Evolutionary conservation across 2,113 vertebrate genomes (phyloP).

Genomic region (Chaetorhynchus papuensis): DNA sequence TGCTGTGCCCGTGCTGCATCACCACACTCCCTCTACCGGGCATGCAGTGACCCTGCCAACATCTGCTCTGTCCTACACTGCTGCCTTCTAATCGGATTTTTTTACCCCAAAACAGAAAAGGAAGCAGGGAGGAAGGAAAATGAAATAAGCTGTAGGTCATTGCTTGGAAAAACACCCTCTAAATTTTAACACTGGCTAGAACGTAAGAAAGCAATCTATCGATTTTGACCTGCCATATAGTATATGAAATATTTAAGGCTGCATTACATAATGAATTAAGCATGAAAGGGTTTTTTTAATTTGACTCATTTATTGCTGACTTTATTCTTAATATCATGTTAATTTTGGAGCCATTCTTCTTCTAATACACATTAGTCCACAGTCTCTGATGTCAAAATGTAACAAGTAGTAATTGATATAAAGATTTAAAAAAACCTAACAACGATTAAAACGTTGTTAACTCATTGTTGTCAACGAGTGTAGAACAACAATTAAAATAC

Average conservation of each 20-base stretch:
- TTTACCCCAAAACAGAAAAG: not conserved
- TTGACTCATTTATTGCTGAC: not conserved
- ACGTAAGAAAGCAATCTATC: not conserved
- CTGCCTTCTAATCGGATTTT: not conserved
- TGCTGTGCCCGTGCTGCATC: not conserved
- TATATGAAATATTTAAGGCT: not conserved
- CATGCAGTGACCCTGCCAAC: not conserved
- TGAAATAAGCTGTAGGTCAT: not conserved
- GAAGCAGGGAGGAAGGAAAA: not conserved
- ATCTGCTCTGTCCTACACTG: not conserved
- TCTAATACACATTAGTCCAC: not conserved
- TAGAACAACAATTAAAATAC: not conserved
- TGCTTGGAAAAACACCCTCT: not conserved
- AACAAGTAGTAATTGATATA: not conserved
- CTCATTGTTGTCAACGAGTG: too few species aligned
- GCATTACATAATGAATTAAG: not conserved
- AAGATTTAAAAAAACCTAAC: not conserved
- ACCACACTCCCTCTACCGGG: slow-evolving; percentile 11
- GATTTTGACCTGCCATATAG: not conserved
- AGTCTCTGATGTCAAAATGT: not conserved
- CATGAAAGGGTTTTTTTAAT: not conserved
- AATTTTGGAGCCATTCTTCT: not conserved
- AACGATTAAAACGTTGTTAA: too few species aligned
- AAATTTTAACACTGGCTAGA: not conserved
- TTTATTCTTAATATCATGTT: not conserved